These are phyloP conservation scores for Odobenus rosmarus DNA, from an alignment of 2,113 vertebrate species.

Conservation along the genomic window DNA sequence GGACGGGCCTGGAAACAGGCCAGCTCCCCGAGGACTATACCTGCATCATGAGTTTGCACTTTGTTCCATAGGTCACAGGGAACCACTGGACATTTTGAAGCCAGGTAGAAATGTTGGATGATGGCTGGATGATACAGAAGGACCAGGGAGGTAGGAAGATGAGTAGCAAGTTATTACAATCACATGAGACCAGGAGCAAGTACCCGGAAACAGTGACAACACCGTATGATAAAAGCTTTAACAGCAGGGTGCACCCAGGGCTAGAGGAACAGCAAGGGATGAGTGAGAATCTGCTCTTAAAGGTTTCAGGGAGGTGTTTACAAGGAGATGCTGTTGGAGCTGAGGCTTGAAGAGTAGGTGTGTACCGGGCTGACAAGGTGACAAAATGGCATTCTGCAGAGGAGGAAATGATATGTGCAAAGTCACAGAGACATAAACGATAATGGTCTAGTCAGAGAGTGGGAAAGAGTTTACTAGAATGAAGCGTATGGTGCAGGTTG, in stretches of 20 bases:
- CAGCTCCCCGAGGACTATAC: not conserved
- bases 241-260: not conserved
- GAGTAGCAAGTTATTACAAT: not conserved
- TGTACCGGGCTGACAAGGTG: constrained; percentile 69
- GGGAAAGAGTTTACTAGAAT: not conserved
- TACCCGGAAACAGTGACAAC: not conserved
- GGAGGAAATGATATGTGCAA: constrained; percentile 53
- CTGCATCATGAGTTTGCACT: not conserved
- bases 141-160: not conserved
- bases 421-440: constrained; percentile 40
- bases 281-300: constrained; percentile 52
- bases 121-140: not conserved
- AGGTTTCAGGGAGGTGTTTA: constrained; percentile 58
- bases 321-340: constrained; percentile 48
- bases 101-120: not conserved
- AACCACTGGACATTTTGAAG: not conserved
- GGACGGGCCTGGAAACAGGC: not conserved
- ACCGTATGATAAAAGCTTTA: not conserved
- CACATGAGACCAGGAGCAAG: not conserved
- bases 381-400: constrained; percentile 57
- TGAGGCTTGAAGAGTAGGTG: constrained; percentile 51
- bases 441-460: not conserved
- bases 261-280: not conserved
- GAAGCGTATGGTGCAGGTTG: not conserved
- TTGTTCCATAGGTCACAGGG: not conserved